phyloP scores from a whole-genome alignment of 2,888 invertebrate species.

The Sminthurinus aureus region DNA sequence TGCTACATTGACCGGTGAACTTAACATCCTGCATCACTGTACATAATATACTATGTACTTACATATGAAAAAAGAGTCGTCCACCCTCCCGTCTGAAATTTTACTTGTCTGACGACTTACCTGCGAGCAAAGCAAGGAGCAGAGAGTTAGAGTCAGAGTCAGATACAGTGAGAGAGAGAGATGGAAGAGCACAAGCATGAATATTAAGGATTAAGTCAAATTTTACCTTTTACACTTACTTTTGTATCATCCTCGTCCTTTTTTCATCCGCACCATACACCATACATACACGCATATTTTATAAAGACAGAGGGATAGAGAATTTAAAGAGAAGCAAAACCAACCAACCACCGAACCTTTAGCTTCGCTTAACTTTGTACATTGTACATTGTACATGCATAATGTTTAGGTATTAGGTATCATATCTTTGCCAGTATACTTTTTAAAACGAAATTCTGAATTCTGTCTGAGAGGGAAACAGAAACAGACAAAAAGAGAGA shows the following conservation, averaged over 20 bases:
- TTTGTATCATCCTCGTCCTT: too few species aligned
- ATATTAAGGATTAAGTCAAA: not conserved
- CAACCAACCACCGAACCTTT: constrained; percentile 33
- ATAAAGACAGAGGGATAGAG: not conserved
- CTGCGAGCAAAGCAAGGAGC: not conserved
- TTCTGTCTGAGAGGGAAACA: too few species aligned
- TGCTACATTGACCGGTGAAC: constrained; percentile 58
- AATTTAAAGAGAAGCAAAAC: not conserved
- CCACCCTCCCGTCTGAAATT: constrained; percentile 57
- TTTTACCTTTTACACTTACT: not conserved
- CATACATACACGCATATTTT: too few species aligned
- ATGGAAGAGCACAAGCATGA: not conserved
- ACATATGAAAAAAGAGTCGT: constrained; percentile 49
- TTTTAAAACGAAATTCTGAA: too few species aligned
- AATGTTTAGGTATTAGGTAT: too few species aligned
- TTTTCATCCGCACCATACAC: too few species aligned
- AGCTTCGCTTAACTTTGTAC: constrained; percentile 12
- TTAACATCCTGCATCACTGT: too few species aligned
- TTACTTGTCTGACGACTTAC: constrained; percentile 57
- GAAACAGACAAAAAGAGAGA: too few species aligned
- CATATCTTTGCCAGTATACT: too few species aligned
- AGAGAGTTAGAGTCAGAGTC: not conserved
- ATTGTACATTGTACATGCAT: not conserved
- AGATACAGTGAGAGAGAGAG: not conserved
- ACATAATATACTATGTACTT: too few species aligned